Evolutionary conservation across 2,113 vertebrate species (phyloP).

Genomic region (Ceyx melanurus): DNA sequence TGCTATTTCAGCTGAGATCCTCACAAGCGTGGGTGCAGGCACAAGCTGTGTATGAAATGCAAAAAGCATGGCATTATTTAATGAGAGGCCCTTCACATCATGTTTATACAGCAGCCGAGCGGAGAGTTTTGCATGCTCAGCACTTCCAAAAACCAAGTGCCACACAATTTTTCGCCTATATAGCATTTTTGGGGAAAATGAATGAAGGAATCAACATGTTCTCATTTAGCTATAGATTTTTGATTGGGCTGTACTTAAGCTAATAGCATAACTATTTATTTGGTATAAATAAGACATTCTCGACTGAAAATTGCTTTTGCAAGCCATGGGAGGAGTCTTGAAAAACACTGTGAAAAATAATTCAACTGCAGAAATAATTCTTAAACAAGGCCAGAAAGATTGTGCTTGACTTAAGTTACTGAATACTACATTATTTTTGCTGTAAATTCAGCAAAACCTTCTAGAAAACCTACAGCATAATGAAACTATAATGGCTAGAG

Average conservation of each 20-base stretch:
- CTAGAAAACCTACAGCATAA: neutral
- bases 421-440: neutral
- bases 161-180: conserved; percentile 21
- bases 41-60: neutral
- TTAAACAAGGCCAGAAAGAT: neutral
- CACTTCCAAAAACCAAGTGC: conserved; percentile 11
- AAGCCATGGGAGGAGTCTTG: neutral
- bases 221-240: conserved; percentile 36
- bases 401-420: neutral
- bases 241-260: conserved; percentile 59
- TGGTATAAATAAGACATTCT: conserved; percentile 51
- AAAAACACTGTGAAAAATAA: conserved; percentile 40
- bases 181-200: conserved; percentile 43
- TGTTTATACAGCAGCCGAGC: conserved; percentile 39
- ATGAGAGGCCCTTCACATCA: conserved; percentile 50
- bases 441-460: neutral
- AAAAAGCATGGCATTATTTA: conserved; percentile 21
- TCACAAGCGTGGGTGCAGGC: neutral
- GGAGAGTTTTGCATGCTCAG: conserved; percentile 37
- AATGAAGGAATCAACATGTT: conserved; percentile 54
- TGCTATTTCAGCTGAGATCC: neutral
- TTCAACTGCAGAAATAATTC: neutral
- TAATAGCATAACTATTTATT: conserved; percentile 59
- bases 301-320: neutral
- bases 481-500: neutral